These are phyloP conservation scores for Corydoras maculifer DNA, from an alignment of 2,113 vertebrate species.

Conservation along the genomic window DNA sequence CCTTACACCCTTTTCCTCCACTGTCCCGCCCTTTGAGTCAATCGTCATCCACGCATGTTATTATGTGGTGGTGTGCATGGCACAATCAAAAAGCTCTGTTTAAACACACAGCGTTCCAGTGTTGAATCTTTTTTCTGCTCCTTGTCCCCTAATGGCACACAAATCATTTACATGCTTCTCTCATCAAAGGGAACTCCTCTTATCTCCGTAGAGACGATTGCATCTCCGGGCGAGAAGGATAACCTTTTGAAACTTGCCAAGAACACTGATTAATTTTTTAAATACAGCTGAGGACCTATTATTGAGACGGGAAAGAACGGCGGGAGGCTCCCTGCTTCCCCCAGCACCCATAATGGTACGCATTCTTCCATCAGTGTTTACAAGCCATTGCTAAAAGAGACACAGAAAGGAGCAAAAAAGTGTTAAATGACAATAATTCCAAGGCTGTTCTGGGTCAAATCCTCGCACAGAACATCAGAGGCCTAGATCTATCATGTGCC, in stretches of 20 bases:
- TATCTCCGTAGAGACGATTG: slow-evolving; percentile 62
- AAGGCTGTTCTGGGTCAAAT: slow-evolving; percentile 55
- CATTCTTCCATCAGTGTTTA: slow-evolving; percentile 74
- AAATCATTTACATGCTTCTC: slow-evolving; percentile 76
- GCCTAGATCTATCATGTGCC: slow-evolving; percentile 54
- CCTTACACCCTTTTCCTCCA: background rate
- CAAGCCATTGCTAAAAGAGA: slow-evolving; percentile 64
- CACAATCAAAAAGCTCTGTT: slow-evolving; percentile 21
- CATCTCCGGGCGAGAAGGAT: slow-evolving; percentile 57
- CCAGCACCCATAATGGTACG: slow-evolving; percentile 62
- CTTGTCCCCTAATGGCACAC: slow-evolving; percentile 67
- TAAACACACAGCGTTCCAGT: slow-evolving; percentile 27
- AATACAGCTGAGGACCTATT: slow-evolving; percentile 79
- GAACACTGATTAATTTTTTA: slow-evolving; percentile 74
- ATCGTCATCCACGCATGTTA: slow-evolving; percentile 8
- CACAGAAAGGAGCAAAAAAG: slow-evolving; percentile 58
- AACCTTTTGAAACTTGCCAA: slow-evolving; percentile 72
- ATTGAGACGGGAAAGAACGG: slow-evolving; percentile 65
- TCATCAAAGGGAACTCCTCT: slow-evolving; percentile 71
- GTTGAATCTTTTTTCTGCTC: slow-evolving; percentile 21
- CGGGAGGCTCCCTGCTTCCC: slow-evolving; percentile 57
- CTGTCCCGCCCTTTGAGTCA: background rate
- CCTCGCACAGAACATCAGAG: slow-evolving; percentile 55
- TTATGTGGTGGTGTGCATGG: slow-evolving; percentile 3
- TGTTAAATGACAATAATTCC: slow-evolving; percentile 64